Evolutionary conservation across 2,113 vertebrate species (phyloP), one percentile per base, ranked within the genome.

Genomic region (Seriola aureovittata): DNA sequence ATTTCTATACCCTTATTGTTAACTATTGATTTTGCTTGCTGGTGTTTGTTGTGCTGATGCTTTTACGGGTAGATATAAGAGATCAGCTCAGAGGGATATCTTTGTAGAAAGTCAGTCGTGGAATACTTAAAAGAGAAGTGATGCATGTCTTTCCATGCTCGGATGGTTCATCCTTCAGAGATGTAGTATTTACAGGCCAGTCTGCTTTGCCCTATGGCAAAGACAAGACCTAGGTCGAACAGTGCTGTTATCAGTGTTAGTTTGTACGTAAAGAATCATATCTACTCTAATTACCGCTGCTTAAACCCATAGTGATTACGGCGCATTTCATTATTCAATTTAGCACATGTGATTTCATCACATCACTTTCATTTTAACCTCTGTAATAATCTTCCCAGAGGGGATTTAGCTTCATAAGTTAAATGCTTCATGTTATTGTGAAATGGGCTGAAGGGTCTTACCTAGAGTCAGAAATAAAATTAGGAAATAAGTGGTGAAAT

Each of bases 131-230:
- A 88, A 87, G 71, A 66, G 71, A 84, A 81, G 67, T 46, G 29
- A 73, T 77, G 86, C 79, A 58, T 2, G 85, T 83, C 66, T 74
- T 74, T 68, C 71, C 88, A 88, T 38, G 32, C 66, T 90, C 85
- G 83, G 93, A 38, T 50, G 84, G 70, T 77, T 80, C 57, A 78
- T 79, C 85, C 81, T 93, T 95, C 90, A 91, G 94, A 95, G 87
- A 75, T 57, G 78, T 58, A 72, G 86, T 44, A 90, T 91, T 94
- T 75, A 90, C 42, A 79, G 71, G 67, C 57, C 23, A 42, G 79
- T 84, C 62, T 66, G 25, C 89, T 93, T 81, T 87, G 77, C 82
- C 87, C 90, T 66, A 11, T 93, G 91, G 94, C 93, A 96, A 96
- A 93, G 93, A 91, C 90, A 78, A 67, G 34, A 29, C 63, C 88